Percentiles rank a stretch among this genome's conserved stretches.
Conservation (phyloP, 2,888 invertebrate genomes). For the Linnaemya vulpina region DNA sequence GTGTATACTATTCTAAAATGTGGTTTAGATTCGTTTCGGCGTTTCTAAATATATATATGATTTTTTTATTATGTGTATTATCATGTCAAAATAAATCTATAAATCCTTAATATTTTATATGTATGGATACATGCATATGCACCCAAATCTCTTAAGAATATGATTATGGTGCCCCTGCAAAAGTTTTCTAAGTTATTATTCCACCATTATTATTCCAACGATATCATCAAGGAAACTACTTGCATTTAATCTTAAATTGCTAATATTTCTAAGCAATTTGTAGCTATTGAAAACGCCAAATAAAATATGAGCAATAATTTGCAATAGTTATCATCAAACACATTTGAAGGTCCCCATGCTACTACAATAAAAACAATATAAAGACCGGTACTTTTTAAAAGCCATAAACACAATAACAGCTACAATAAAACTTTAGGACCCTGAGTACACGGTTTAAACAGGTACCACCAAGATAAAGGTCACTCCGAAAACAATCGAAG, state of each 20-base stretch:
- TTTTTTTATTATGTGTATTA: no score
- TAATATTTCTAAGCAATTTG: slow-evolving; percentile 12
- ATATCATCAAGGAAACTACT: not conserved
- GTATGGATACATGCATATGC: no score
- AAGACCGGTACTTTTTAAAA: slow-evolving; percentile 32
- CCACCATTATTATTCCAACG: no score
- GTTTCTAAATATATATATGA: no score
- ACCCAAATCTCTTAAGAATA: no score
- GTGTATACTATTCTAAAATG: no score
- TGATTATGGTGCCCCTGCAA: no score
- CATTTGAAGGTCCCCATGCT: not conserved
- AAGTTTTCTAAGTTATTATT: no score
- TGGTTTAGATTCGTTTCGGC: no score
- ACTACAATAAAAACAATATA: not conserved
- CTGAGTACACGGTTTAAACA: not conserved
- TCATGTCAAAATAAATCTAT: no score
- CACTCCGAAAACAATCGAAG: slow-evolving; percentile 7
- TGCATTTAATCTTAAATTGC: slow-evolving; percentile 32
- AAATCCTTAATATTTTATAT: no score
- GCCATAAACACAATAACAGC: slow-evolving; percentile 59
- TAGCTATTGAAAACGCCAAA: slow-evolving; percentile 12
- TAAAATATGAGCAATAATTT: not conserved
- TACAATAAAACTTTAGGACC: slow-evolving; percentile 48
- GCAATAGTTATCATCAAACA: slow-evolving; percentile 35
- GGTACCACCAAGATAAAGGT: slow-evolving; percentile 20